phyloP scores from a whole-genome alignment of 2,797 vertebrate species.

The Sardinella longiceps region DNA sequence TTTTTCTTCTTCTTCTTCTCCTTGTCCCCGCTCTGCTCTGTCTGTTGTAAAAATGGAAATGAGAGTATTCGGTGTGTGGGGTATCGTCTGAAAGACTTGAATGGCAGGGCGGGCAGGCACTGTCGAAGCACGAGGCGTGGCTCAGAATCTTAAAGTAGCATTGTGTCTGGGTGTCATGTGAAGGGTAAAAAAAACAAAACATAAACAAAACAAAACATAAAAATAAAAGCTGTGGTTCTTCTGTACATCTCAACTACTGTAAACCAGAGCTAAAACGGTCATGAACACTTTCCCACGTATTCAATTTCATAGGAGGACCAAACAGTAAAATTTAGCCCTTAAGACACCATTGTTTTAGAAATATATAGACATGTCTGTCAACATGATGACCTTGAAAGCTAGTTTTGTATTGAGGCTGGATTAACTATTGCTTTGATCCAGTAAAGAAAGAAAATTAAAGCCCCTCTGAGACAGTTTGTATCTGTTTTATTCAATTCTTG shows the following conservation, averaged over 20 bases:
- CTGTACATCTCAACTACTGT: background rate
- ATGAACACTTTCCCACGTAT: background rate
- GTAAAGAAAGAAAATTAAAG: background rate
- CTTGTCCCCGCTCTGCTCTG: background rate
- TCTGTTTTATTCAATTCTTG: background rate
- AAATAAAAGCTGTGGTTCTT: slow-evolving; percentile 23
- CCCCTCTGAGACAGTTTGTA: background rate
- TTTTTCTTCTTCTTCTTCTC: background rate
- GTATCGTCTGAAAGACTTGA: slow-evolving; percentile 28
- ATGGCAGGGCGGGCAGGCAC: slow-evolving; percentile 16
- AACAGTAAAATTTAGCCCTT: background rate
- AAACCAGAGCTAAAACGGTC: background rate
- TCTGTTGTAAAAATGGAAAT: slow-evolving; percentile 38
- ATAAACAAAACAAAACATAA: background rate
- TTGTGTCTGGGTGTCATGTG: slow-evolving; percentile 19
- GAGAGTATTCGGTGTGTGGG: slow-evolving; percentile 10
- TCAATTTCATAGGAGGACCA: background rate
- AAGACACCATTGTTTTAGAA: background rate
- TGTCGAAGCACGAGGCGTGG: slow-evolving; percentile 33
- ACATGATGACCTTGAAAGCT: background rate
- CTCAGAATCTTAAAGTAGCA: slow-evolving; percentile 36
- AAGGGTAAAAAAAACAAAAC: background rate
- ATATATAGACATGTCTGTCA: background rate
- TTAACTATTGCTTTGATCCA: background rate
- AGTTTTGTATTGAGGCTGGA: background rate